These are phyloP conservation scores for Sepiola atlantica DNA, from an alignment of 2,888 invertebrate genomes.

Conservation along the genomic window DNA sequence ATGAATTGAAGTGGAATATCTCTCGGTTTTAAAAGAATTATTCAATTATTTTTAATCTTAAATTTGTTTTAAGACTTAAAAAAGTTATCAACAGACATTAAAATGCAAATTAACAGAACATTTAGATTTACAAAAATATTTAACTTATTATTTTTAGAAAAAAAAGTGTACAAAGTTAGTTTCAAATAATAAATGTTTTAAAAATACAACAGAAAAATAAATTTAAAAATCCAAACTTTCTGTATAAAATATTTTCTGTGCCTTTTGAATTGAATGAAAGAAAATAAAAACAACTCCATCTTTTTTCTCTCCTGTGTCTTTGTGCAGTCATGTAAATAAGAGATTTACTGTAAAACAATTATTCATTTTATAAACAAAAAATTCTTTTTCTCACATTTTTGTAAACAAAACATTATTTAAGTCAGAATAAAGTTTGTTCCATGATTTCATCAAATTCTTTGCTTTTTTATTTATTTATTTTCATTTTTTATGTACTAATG, in stretches of 20 bases:
- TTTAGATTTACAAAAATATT: no score
- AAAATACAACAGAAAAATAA: no score
- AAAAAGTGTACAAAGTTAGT: no score
- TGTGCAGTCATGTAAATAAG: neutral
- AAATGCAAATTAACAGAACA: no score
- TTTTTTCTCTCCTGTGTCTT: neutral
- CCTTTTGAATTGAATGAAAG: neutral
- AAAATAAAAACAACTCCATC: neutral
- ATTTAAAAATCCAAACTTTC: no score
- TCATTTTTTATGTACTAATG: neutral
- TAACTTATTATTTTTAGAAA: no score
- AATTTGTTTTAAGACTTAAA: no score
- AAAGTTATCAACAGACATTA: no score
- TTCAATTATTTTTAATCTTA: no score
- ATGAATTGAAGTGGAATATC: no score
- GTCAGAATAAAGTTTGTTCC: neutral
- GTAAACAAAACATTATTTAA: neutral
- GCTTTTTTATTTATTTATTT: neutral
- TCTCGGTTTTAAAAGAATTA: no score
- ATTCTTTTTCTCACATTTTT: neutral
- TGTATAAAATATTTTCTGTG: neutral
- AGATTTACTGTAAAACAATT: neutral
- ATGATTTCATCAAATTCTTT: neutral
- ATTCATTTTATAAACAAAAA: neutral
- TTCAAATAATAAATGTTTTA: no score